Evolutionary conservation across 2,888 invertebrate species (phyloP), one percentile per base, ranked within the genome.

Genomic region (Leucoma salicis): DNA sequence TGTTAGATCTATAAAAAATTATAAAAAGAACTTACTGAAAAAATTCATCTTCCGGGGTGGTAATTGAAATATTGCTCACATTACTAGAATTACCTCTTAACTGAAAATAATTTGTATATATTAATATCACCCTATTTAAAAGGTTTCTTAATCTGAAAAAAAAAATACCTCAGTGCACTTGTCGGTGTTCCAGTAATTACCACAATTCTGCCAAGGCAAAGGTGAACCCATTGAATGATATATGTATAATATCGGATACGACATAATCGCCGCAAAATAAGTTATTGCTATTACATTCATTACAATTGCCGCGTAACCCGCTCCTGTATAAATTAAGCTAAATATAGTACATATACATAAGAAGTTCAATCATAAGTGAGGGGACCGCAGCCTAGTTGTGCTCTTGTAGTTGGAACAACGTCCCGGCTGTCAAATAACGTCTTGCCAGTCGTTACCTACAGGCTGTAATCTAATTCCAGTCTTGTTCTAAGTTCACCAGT

Each of bases 241-340:
- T 24, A 97, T 88, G 82, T 96, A 97, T 55, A 95, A 91, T 31
- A 97, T 71, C 0, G 97, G 96, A 91, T 97, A 97, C 0, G 96
- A 92, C 72, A 97, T 92, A 31, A 97, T 93, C 0, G 96, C 93
- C 42, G 96, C 95, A 82, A 96, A 97, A 80, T 96, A 97, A 52
- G 92, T 92, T 39, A 95, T 94, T 41, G 95, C 93, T 80, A 97
- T 94, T 40, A 95, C 83, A 56, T 97, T 97, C 53, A 96, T 92
- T 38, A 97, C 80, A 2, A 96, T 91, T 18, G 95, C 94, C 0
- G 97, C 95, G 66, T 95, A 95, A 1, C 97, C 97, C 10, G 96
- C 95, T 35, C 97, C 97, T 97, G 74, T 40, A 15, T 72, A 45
- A 39, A 41, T 46, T 35, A 21, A 43, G 41, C 41, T 42, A 43